Base-by-base conservation (phyloP, 2,113 vertebrate species). In the Bos indicus region DNA sequence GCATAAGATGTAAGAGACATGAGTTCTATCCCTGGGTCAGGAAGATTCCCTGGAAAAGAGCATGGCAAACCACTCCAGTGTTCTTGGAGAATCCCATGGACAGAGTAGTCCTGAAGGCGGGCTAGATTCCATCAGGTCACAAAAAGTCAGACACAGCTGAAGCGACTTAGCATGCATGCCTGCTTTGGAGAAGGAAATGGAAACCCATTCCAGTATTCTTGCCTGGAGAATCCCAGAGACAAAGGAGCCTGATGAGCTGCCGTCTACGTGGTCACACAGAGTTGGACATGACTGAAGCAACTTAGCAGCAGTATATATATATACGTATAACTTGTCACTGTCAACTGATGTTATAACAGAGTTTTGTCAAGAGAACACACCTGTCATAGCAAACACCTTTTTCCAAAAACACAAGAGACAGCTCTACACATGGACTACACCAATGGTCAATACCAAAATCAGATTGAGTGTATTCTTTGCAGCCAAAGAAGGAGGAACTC, bases 251-350 rank as follows among this genome's bases (percentile, higher is more conserved):
- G 16, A 19, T n/a, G 7, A 7, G n/a, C 62, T 67, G 16, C 17
- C 0, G 0, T 67, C 62, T 19, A 67, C 19, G 33, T 4, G 62
- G 4, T 19, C 8, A 2, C 62, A 67, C 16, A 10, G 33, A n/a
- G 33, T 19, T 36, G 16, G 33, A 19, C 16, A 67, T 19, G 16
- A 36, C 17, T n/a, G 30, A 15, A 33, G 30, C 0, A 1, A 64
- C 15, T 62, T 62, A 33, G 2, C 28, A 62, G 28, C 60, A 7
- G 30, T 64, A 19, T 67, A 17, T 64, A 62, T 60, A 62, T 30
- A 62, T 60, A 64, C 7, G 1, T 33, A 64, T 62, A 33, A 64
- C 33, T 36, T 71, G 8, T 71, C 64, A 71, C n/a, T 71, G 9
- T 36, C n/a, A 36, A 71, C n/a, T 36, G 9, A 71, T 71, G 64